These are phyloP conservation scores for Oryctolagus cuniculus DNA, from an alignment of 2,113 vertebrate species.

Conservation along the genomic window DNA sequence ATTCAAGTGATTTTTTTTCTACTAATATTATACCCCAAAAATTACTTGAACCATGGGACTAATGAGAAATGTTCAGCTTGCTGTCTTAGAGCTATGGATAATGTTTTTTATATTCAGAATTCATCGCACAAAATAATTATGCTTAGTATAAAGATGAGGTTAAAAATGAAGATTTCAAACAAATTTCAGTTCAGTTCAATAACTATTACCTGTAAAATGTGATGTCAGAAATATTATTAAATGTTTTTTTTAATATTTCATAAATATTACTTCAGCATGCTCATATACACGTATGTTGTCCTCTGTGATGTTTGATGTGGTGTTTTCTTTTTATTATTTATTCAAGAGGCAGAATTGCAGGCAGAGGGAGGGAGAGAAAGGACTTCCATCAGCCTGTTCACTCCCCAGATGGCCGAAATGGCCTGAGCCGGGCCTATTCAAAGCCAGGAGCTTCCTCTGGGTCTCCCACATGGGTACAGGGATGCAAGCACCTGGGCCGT, in stretches of 20 bases:
- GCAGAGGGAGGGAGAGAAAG: no score
- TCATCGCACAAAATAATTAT: constrained; percentile 28
- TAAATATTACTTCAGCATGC: neutral
- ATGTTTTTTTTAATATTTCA: neutral
- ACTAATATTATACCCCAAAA: constrained; percentile 12
- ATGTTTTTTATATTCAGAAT: constrained; percentile 57
- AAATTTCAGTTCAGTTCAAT: constrained; percentile 45
- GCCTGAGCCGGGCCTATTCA: no score
- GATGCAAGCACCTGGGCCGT: no score
- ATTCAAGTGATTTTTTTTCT: constrained; percentile 12
- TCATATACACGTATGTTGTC: neutral
- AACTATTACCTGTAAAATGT: neutral
- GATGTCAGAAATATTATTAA: constrained; percentile 49
- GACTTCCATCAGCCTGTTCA: no score
- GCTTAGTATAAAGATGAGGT: neutral
- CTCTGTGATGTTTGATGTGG: neutral
- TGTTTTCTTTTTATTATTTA: no score
- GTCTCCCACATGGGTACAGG: no score
- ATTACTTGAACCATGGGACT: constrained; percentile 63
- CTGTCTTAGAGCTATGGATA: constrained; percentile 20
- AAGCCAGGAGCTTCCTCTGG: no score
- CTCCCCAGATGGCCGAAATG: no score
- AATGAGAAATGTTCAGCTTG: constrained; percentile 25
- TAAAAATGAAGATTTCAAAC: constrained; percentile 24
- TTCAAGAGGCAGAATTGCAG: no score